A percentile compares a stretch with the other conserved stretches of the same genome.
Conservation (phyloP, 2,113 vertebrate genomes). For the Casuarius casuarius region DNA sequence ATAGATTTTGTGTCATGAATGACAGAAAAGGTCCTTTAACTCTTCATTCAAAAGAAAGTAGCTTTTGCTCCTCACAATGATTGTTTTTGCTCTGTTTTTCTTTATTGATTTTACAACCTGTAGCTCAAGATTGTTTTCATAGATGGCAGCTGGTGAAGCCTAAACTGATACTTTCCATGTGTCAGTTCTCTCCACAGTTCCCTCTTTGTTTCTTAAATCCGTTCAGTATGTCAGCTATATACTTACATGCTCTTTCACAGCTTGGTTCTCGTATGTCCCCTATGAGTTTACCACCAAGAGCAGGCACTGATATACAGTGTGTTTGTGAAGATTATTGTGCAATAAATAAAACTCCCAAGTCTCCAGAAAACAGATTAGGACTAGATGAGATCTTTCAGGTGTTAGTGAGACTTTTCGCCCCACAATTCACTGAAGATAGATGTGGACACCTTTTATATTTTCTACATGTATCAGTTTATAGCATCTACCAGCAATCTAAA, state of each 20-base stretch:
- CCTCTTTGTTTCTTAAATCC: neutral
- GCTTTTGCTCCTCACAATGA: neutral
- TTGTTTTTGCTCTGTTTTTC: neutral
- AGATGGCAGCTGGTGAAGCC: neutral
- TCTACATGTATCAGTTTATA: neutral
- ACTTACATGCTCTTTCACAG: neutral
- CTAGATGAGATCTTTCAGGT: neutral
- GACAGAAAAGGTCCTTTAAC: neutral
- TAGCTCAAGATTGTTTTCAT: neutral
- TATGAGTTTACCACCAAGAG: neutral
- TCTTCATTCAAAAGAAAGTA: neutral
- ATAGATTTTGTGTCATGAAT: neutral
- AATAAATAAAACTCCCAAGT: neutral
- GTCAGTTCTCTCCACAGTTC: neutral
- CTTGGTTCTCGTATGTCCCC: neutral
- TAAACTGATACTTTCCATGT: neutral
- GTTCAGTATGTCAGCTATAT: neutral
- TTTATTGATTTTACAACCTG: slow-evolving; percentile 20
- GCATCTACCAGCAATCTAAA: neutral
- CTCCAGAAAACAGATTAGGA: neutral
- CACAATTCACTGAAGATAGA: neutral
- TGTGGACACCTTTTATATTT: too few species aligned
- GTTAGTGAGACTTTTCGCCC: neutral
- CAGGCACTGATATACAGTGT: neutral
- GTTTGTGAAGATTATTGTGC: neutral